Percentiles rank a stretch among this genome's conserved stretches.
Evolutionary conservation across 2,797 vertebrate species (phyloP).

Genomic region (Perodicticus potto): DNA sequence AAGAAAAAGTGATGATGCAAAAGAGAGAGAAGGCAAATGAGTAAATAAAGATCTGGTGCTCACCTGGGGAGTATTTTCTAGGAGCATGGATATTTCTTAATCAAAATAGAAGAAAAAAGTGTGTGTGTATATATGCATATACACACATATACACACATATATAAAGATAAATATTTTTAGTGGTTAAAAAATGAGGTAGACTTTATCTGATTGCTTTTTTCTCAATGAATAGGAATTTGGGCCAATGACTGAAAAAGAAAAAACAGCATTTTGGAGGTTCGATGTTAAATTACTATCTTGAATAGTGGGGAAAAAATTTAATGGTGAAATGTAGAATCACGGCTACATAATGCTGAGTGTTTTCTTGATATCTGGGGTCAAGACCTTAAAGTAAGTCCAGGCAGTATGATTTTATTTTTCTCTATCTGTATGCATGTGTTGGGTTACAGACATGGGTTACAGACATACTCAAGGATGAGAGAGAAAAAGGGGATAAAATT

Average conservation of each 20-base stretch:
- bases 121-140: not conserved
- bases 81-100: not conserved
- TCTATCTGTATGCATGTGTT: not conserved
- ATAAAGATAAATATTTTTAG: not conserved
- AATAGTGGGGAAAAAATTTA: not conserved
- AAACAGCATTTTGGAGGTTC: not conserved
- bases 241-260: not conserved
- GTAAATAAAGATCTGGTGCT: not conserved
- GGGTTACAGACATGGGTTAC: not conserved
- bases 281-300: not conserved
- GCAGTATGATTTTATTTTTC: not conserved
- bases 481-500: not conserved
- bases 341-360: not conserved
- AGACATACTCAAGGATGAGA: not conserved
- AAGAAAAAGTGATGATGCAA: not conserved
- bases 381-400: not conserved
- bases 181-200: not conserved
- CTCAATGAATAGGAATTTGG: not conserved
- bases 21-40: not conserved
- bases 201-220: not conserved
- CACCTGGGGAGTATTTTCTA: not conserved
- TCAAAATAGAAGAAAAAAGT: not conserved
- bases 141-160: not conserved
- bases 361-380: not conserved
- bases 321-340: not conserved